These are phyloP conservation scores for Petrosia ficiformis DNA, from an alignment of 37 sponge, comb jelly and placozoan species.

Conservation along the genomic window DNA sequence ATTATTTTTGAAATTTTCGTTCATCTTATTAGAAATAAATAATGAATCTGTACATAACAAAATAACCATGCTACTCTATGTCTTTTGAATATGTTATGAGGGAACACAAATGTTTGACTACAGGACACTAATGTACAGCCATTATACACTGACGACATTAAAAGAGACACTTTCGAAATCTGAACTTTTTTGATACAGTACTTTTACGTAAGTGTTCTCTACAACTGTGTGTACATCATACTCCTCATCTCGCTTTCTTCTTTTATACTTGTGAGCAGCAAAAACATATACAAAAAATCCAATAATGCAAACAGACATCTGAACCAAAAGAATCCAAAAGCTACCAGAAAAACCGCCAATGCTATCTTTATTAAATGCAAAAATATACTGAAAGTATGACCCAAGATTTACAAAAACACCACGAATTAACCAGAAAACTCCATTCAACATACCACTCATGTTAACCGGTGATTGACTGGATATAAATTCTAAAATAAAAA, in stretches of 20 bases:
- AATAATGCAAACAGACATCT: not conserved
- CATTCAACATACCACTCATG: slow-evolving; percentile 7
- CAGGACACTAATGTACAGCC: too few species aligned
- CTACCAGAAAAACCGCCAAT: not conserved
- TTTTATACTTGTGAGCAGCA: not conserved
- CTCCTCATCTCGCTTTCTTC: not conserved
- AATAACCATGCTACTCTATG: too few species aligned
- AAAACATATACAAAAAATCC: not conserved
- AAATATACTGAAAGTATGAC: not conserved
- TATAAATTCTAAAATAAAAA: not conserved
- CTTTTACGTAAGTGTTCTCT: too few species aligned
- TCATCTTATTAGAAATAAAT: too few species aligned
- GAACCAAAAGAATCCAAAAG: not conserved
- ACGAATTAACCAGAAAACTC: not conserved
- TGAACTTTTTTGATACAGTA: too few species aligned
- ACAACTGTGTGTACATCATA: not conserved
- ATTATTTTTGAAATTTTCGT: too few species aligned
- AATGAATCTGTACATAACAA: too few species aligned
- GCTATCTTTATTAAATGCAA: not conserved
- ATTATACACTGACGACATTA: too few species aligned
- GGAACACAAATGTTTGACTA: too few species aligned
- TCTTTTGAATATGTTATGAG: too few species aligned
- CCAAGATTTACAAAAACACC: not conserved
- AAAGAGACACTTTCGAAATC: too few species aligned
- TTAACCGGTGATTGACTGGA: not conserved